Conservation (phyloP, 2,797 vertebrate species). For the Oreonectes daqikongensis region DNA sequence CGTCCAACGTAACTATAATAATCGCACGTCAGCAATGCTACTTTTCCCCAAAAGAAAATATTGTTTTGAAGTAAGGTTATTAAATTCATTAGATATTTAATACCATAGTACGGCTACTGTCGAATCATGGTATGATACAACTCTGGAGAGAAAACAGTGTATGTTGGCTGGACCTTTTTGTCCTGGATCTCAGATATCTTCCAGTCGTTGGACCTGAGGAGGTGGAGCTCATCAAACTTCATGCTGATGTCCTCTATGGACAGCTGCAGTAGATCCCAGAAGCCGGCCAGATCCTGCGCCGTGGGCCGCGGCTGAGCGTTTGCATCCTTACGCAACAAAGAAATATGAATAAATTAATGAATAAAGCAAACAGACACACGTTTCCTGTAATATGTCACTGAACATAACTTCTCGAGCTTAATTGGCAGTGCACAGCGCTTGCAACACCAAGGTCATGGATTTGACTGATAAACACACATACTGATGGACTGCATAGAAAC, state of each 20-base stretch:
- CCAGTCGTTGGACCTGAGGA: slow-evolving; percentile 97
- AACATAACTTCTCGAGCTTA: not conserved
- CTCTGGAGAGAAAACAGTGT: not conserved
- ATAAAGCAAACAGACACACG: not conserved
- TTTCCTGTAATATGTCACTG: not conserved
- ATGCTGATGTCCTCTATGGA: slow-evolving; percentile 99
- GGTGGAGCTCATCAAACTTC: slow-evolving; percentile 99
- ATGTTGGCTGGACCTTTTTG: slow-evolving; percentile 85
- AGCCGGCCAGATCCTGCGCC: slow-evolving; percentile 96
- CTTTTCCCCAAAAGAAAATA: no score
- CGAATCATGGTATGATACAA: not conserved
- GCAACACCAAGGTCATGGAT: not conserved
- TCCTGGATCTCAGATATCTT: slow-evolving; percentile 91
- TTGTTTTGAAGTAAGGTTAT: not conserved
- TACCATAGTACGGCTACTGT: not conserved
- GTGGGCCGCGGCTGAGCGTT: slow-evolving; percentile 91
- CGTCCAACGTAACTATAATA: no score
- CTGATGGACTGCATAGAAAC: no score
- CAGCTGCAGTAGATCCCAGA: slow-evolving; percentile 99
- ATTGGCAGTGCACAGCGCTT: not conserved
- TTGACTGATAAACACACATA: not conserved
- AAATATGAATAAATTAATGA: no score
- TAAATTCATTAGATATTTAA: not conserved
- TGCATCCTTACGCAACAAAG: slow-evolving; percentile 79
- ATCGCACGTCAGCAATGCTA: no score